Base-by-base conservation (phyloP, 1,140 invertebrate species). In the Drosophila grimshawi region DNA sequence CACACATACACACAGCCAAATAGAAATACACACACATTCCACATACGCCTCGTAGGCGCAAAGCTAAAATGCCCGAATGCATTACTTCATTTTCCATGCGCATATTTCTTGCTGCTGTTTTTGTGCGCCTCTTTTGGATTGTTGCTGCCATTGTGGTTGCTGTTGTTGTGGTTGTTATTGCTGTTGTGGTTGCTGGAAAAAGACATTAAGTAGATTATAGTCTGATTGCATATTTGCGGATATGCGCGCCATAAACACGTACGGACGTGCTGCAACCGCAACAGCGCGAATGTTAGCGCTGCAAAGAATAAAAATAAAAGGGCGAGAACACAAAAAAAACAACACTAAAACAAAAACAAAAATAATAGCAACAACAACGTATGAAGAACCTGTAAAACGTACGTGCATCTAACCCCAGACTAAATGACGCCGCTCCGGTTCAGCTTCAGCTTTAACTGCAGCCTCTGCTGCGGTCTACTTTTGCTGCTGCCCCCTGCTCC, bases 121-220 rank as follows among this genome's bases (percentile, higher is more conserved):
- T 29, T 59, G 39, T 8, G 8, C 10, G 39, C 37, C 37, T 39
- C 6, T 39, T 39, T 33, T 35, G 53, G 19, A 19, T 19, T 27
- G 43, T 51, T 3, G 29, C 11, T 61, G 61, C 45, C 68, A 55
- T 57, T 53, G 60, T 62, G 51, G 74, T 53, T 56, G 49, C 30
- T 64, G 67, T 33, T 74, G 41, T 5, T 60, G 30, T 8, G 27
- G 48, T 2, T 37, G 52, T 29, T 10, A 5, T 11, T 59, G 29
- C 32, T 45, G 56, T 45, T 56, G 53, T 49, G 39, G 63, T 37
- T 72, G 75, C 57, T 70, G 57, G 80, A 89, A 85, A 89, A 89
- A 89, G 85, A 89, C 85, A 89, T 89, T 89, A 89, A 89, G 85
- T 85, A 89, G 85, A 89, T 89, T 89, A 89, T 89, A 88, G 85